Percentiles rank a stretch among this genome's conserved stretches.
phyloP scores from a whole-genome alignment of 2,888 invertebrate genomes.

The Bibio marci region DNA sequence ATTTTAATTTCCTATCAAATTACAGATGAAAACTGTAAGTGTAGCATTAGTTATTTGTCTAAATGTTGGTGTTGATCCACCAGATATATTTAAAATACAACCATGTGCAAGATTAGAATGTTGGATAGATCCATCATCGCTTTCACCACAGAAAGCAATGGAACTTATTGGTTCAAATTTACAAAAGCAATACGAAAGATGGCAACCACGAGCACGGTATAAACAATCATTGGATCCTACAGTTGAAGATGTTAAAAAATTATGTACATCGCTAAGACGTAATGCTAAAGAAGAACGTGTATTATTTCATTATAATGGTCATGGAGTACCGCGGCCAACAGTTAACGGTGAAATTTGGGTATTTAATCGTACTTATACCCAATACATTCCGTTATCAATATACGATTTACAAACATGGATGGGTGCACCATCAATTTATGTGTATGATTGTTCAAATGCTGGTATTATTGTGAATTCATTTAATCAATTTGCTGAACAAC shows the following conservation, averaged over 20 bases:
- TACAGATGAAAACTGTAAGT: conserved; percentile 96
- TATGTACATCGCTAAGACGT: conserved; percentile 82
- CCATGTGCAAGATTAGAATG: conserved; percentile 92
- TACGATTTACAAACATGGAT: conserved; percentile 99
- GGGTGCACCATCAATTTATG: conserved; percentile 97
- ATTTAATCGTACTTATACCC: conserved; percentile 94
- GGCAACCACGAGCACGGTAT: conserved; percentile 96
- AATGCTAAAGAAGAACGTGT: conserved; percentile 98
- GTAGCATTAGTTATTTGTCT: conserved; percentile 94
- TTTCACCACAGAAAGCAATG: conserved; percentile 80
- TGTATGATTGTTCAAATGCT: conserved; percentile 97
- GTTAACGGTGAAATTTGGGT: conserved; percentile 99
- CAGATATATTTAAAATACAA: conserved; percentile 92
- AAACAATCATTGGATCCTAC: conserved; percentile 96
- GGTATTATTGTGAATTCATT: conserved; percentile 89
- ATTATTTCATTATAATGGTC: conserved; percentile 98
- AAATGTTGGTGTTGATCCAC: conserved; percentile 99
- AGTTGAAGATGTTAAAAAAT: conserved; percentile 92
- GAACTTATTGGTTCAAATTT: conserved; percentile 82
- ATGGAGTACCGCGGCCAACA: conserved; percentile 97
- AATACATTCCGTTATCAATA: conserved; percentile 96
- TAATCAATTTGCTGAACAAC: conserved; percentile 77
- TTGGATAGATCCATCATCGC: conserved; percentile 87
- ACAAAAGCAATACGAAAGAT: conserved; percentile 93
- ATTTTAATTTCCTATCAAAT: conserved; percentile 10